Base-by-base conservation (phyloP, 2,888 invertebrate genomes). In the Netelia fuscicornis region DNA sequence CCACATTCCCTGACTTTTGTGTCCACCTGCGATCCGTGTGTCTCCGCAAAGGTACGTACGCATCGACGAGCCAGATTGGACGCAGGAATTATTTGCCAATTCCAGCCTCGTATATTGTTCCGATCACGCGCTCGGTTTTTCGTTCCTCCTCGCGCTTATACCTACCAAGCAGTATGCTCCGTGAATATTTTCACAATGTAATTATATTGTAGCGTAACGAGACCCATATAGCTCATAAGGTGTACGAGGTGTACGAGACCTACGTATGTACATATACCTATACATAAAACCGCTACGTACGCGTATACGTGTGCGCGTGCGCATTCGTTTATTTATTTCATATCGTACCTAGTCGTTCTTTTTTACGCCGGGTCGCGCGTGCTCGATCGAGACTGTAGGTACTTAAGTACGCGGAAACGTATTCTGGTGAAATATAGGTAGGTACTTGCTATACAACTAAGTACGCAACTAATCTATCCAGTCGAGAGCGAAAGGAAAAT, bases 131-230 rank as follows among this genome's bases (percentile, higher is more conserved):
- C 78, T 65, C 82, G 58, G 70, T 70, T 60, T 52, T 77, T 65
- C 82, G 77, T 25, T 65, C 72, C 60, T 68, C 30, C 84, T 76
- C 86, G 86, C 85, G 87, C 90, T 89, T 87, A 84, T 72, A 87
- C 88, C 17, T 17, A 17, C 17, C 17, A 17, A 17, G 17, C 90
- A 91, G 90, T 87, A 89, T 91, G 89, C 89, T 42, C 78, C 30
- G 90, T 86, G 85, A 87, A 89, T 92, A 90, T 88, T 88, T 89
- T 89, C 84, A 89, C 89, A 90, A 89, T 90, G 88, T 86, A 90
- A 91, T 92, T 91, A 89, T 91, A 52, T 74, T 71, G 84, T 88
- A 89, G 86, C 81, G 86, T 86, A 87, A 87, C 79, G 72, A 88
- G 86, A 62, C 11, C 8, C 52, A 52, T 64, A 62, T 58, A 13